phyloP scores from a whole-genome alignment of 2,888 invertebrate genomes.

The Allolobophora icterica region DNA sequence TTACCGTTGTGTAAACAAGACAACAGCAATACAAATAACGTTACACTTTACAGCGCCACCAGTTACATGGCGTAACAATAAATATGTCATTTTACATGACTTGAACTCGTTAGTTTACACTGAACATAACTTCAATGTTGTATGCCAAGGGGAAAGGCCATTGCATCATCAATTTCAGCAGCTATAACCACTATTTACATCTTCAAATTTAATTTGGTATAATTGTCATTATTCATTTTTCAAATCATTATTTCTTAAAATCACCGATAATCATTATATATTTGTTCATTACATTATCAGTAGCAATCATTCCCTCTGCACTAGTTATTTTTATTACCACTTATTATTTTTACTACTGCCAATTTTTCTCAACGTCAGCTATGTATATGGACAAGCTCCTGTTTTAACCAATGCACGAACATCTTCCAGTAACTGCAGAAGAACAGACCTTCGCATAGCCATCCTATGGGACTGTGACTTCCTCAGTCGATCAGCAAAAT shows the following conservation, averaged over 20 bases:
- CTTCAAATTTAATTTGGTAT: no score
- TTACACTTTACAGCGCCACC: not conserved
- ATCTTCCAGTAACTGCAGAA: not conserved
- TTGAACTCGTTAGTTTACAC: no score
- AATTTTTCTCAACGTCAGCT: no score
- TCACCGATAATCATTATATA: no score
- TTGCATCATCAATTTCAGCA: no score
- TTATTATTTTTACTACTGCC: no score
- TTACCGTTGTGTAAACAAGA: not conserved
- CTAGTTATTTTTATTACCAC: no score
- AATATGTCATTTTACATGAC: not conserved
- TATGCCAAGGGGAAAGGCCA: not conserved
- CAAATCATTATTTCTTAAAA: no score
- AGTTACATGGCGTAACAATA: not conserved
- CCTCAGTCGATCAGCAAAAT: slow-evolving; percentile 83
- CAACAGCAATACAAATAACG: not conserved
- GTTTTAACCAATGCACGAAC: not conserved
- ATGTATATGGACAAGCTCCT: not conserved
- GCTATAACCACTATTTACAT: no score
- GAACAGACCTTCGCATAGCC: slow-evolving; percentile 76
- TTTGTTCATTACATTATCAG: no score
- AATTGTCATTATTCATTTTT: no score
- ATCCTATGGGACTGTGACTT: slow-evolving; percentile 90
- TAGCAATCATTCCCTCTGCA: no score
- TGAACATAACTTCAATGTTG: not conserved